A percentile compares a stretch with the other conserved stretches of the same genome.
These are phyloP conservation scores for Odocoileus hemionus DNA, from an alignment of 2,113 vertebrate genomes.

Conservation along the genomic window DNA sequence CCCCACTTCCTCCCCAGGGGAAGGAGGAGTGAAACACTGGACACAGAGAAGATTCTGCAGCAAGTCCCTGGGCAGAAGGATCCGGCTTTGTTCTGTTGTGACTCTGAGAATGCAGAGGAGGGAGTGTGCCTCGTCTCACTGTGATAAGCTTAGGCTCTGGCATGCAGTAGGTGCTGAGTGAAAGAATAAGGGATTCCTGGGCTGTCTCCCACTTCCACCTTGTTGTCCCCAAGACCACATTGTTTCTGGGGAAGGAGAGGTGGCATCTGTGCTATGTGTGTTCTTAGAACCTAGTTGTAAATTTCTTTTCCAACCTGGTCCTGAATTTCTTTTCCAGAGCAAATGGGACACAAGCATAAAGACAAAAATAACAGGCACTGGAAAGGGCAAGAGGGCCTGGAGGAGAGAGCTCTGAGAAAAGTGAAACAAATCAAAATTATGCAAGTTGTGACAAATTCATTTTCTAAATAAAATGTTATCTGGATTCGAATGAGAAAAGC, in stretches of 20 bases:
- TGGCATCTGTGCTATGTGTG: not conserved
- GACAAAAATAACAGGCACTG: not conserved
- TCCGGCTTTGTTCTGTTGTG: not conserved
- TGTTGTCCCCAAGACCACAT: not conserved
- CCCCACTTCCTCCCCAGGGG: not conserved
- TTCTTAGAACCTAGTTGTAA: not conserved
- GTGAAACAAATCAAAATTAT: slow-evolving; percentile 14
- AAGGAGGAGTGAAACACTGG: not conserved
- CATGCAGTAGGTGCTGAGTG: not conserved
- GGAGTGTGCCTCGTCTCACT: not conserved
- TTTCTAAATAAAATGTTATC: not conserved
- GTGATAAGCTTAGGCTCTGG: not conserved
- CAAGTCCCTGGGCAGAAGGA: not conserved
- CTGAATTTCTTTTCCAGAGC: not conserved
- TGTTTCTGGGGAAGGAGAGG: not conserved
- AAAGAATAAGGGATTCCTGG: not conserved
- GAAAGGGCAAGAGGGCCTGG: no score
- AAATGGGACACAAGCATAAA: not conserved
- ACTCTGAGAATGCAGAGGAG: not conserved
- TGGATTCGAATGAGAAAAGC: not conserved
- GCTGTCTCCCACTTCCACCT: not conserved
- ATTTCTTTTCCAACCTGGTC: not conserved
- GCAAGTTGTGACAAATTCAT: slow-evolving; percentile 23
- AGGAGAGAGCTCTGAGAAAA: not conserved
- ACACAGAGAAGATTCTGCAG: not conserved